These are phyloP conservation scores for Tigriopus japonicus DNA, from an alignment of 1,140 invertebrate species.

Conservation along the genomic window DNA sequence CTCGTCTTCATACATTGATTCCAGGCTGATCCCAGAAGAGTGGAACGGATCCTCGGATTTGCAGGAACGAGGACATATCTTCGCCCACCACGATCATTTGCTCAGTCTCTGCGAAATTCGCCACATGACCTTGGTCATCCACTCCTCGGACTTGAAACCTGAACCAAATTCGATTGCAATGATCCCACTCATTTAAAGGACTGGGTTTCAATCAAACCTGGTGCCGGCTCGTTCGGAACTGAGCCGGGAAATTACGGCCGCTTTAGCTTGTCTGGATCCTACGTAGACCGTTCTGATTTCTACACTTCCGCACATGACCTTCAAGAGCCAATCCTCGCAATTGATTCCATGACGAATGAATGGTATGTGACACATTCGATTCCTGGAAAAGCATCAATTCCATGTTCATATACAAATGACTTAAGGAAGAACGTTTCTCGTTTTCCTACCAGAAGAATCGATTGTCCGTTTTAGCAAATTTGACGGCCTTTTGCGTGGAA, in stretches of 20 bases:
- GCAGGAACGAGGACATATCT: constrained; percentile 34
- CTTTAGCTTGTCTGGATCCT: constrained; percentile 72
- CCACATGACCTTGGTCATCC: constrained; percentile 96
- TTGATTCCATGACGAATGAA: constrained; percentile 72
- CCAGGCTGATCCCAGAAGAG: constrained; percentile 98
- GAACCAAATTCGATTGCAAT: neutral
- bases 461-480: constrained; percentile 63
- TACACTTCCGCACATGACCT: constrained; percentile 85
- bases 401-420: constrained; percentile 3
- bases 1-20: constrained; percentile 44
- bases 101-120: constrained; percentile 99
- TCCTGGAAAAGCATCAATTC: constrained; percentile 34
- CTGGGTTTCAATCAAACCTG: constrained; percentile 27
- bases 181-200: too few relatives aligned
- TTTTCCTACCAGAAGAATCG: constrained; percentile 71
- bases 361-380: constrained; percentile 80
- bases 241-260: constrained; percentile 78
- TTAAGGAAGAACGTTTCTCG: neutral
- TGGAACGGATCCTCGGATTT: constrained; percentile 86
- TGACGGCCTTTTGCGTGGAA: constrained; percentile 57
- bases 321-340: constrained; percentile 67
- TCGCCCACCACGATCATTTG: constrained; percentile 52
- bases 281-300: constrained; percentile 91
- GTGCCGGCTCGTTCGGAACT: constrained; percentile 92
- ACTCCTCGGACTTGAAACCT: constrained; percentile 94